These are phyloP conservation scores for Seira musarum DNA, from an alignment of 2,888 invertebrate species.

Conservation along the genomic window DNA sequence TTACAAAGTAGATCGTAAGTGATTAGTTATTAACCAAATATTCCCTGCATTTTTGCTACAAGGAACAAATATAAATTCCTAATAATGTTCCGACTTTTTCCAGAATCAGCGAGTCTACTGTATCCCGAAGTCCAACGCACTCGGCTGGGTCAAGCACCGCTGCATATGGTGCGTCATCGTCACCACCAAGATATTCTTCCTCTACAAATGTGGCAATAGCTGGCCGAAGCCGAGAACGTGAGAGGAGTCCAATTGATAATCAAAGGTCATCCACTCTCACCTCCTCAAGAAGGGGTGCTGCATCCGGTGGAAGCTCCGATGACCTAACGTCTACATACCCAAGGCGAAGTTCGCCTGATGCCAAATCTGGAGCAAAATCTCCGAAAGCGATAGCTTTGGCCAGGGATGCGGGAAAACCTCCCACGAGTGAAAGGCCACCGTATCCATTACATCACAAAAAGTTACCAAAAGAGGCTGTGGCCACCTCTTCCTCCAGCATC, in stretches of 20 bases:
- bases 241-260: background rate
- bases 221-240: background rate
- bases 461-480: conserved; percentile 16
- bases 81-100: too few relatives aligned
- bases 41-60: too few relatives aligned
- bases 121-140: background rate
- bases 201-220: background rate
- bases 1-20: conserved; percentile 58
- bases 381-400: conserved; percentile 14
- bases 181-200: background rate
- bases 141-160: background rate
- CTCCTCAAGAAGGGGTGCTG: background rate
- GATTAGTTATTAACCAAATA: too few relatives aligned
- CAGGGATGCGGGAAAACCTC: background rate
- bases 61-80: too few relatives aligned
- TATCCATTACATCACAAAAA: conserved; percentile 42
- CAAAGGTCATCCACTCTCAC: background rate
- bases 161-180: background rate
- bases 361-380: conserved; percentile 19
- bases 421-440: background rate
- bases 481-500: too few relatives aligned
- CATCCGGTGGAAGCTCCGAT: conserved; percentile 5
- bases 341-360: conserved; percentile 25
- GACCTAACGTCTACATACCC: background rate
- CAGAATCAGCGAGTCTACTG: conserved; percentile 1